Base-by-base conservation (phyloP, 2,797 vertebrate genomes). In the Sciurus vulgaris region DNA sequence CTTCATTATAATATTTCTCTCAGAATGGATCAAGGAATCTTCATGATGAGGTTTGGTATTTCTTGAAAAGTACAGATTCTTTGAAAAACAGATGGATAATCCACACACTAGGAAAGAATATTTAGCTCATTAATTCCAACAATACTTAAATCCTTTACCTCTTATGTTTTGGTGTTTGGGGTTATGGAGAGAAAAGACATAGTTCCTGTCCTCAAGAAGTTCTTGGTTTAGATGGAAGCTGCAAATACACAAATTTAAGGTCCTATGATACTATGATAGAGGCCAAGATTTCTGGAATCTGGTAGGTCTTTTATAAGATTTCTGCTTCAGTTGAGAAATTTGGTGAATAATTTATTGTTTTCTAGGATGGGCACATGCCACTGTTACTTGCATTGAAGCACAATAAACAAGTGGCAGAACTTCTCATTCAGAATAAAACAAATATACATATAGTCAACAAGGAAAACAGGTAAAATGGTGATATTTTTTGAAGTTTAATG, bases 321-420 rank as follows among this genome's bases (percentile, higher is more conserved):
- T 87, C 24, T 20, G 89, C 35, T 47, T 77, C 24, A 54, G 24
- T 63, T 82, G 84, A 76, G 44, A 67, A 69, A 73, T 67, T 86
- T 88, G 86, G 14, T 30, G 89, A 47, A 41, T 74, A 49, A 3
- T 77, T 81, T 87, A 5, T 28, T 76, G 33, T 96, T 94, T 98
- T 92, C 87, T 95, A 99, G 99, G 99, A 99, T 85, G 99, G 99
- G 18, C 99, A 96, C 85, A 99, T 99, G 4, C 99, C 99, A 0
- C 97, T 99, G 97, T 97, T 97, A 84, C 98, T 99, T 96, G 38
- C 38, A 3, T 4, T 38, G 54, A 98, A 98, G 0, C 99, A 35
- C 28, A 65, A 65, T 12, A 65, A 30, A 33, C 5, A 15, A 0
- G 11, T 65, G 0, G 30, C 14, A 33, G 30, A 5, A 65, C 1